Conservation (phyloP, 35 echinoderm and acorn worm genomes). For the Apostichopus californicus region DNA sequence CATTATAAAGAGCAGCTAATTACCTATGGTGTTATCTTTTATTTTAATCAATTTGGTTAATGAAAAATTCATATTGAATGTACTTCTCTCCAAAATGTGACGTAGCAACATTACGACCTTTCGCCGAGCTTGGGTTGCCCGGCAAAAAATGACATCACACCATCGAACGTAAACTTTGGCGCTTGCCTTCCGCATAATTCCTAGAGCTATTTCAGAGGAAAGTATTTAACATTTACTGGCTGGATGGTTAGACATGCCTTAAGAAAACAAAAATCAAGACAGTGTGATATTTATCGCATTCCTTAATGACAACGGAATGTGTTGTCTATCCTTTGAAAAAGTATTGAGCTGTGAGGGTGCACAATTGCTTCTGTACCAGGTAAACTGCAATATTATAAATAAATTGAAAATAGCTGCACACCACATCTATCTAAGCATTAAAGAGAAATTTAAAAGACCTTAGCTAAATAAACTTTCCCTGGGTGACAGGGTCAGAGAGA, state of each 20-base stretch:
- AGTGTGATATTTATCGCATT: constrained; percentile 1
- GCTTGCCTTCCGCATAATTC: not conserved
- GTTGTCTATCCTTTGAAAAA: not conserved
- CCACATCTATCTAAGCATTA: not conserved
- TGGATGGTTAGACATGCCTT: not conserved
- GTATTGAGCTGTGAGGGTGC: not conserved
- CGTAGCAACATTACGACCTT: no score
- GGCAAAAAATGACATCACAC: no score
- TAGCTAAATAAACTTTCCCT: constrained; percentile 4
- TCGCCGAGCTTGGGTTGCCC: no score
- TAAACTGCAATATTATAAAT: not conserved
- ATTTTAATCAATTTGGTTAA: no score
- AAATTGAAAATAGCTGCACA: not conserved
- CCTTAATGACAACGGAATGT: not conserved
- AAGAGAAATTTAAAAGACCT: constrained; percentile 1
- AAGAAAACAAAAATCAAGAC: constrained; percentile 6
- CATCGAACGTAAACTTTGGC: no score
- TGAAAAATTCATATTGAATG: no score
- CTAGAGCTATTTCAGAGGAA: not conserved
- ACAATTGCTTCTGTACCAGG: not conserved
- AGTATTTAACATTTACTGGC: constrained; percentile 5
- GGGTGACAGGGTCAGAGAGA: not conserved
- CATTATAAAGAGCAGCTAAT: no score
- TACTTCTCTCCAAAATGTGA: no score
- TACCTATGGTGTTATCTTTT: no score